phyloP scores from a whole-genome alignment of 2,113 vertebrate genomes.

The Sorex araneus region DNA sequence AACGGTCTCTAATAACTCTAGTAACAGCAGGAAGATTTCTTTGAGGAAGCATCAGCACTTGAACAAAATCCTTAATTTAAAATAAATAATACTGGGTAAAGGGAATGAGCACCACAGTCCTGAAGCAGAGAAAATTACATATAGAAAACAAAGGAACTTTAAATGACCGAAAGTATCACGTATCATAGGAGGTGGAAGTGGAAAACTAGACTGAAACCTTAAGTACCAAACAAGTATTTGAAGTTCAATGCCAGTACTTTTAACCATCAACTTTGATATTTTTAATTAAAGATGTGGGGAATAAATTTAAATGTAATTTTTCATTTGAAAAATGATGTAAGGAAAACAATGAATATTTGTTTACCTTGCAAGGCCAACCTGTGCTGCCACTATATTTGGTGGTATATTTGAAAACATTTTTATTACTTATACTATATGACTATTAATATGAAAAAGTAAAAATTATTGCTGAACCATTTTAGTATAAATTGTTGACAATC shows the following conservation, averaged over 20 bases:
- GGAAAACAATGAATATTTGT: not conserved
- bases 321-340: constrained; percentile 1
- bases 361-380: not conserved
- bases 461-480: constrained; percentile 26
- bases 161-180: not conserved
- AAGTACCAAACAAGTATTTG: not conserved
- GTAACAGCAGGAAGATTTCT: not conserved
- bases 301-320: not conserved
- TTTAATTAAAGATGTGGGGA: not conserved
- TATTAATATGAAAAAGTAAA: not conserved
- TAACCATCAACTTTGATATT: not conserved
- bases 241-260: too few relatives aligned
- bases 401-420: not conserved
- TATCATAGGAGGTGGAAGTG: not conserved
- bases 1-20: not conserved
- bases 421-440: not conserved
- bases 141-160: not conserved
- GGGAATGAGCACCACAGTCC: not conserved
- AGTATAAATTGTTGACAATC: not conserved
- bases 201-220: not conserved
- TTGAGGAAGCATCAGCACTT: too few relatives aligned
- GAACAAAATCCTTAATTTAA: not conserved
- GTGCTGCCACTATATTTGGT: not conserved
- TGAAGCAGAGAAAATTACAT: not conserved
- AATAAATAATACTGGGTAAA: not conserved